These are phyloP conservation scores for Dinothrombium tinctorium DNA, from an alignment of 1,140 invertebrate genomes.

Conservation along the genomic window DNA sequence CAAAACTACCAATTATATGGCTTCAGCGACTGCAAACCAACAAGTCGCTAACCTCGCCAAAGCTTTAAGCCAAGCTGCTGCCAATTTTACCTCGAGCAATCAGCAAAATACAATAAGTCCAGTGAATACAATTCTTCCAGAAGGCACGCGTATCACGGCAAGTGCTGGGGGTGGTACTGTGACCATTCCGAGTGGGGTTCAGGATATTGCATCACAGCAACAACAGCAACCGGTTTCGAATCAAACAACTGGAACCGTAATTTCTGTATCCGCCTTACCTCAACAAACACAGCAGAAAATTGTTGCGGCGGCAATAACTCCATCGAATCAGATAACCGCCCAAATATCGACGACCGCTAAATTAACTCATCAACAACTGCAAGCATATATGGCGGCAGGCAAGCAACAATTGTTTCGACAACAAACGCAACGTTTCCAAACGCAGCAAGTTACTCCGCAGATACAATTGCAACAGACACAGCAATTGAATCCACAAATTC, in stretches of 20 bases:
- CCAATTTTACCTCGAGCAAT: conserved; percentile 1
- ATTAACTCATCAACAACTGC: background rate
- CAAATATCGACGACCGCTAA: too few species aligned
- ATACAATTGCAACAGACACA: background rate
- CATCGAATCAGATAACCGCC: background rate
- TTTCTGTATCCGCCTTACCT: conserved; percentile 9
- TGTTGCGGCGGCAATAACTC: conserved; percentile 3
- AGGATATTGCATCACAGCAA: conserved; percentile 18
- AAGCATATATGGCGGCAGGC: background rate
- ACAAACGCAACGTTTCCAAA: background rate
- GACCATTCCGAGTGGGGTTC: conserved; percentile 18
- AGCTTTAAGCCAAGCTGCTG: conserved; percentile 17
- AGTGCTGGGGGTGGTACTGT: conserved; percentile 10
- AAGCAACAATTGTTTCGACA: background rate
- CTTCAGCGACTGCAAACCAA: background rate
- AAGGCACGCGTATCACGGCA: conserved; percentile 7
- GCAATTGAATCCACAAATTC: background rate
- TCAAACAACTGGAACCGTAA: conserved; percentile 14
- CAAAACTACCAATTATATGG: conserved; percentile 10
- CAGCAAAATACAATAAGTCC: background rate
- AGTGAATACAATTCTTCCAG: background rate
- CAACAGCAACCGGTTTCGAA: conserved; percentile 13
- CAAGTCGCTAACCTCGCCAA: conserved; percentile 18
- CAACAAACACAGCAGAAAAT: conserved; percentile 8
- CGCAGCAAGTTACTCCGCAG: background rate